A percentile compares a stretch with the other conserved stretches of the same genome.
These are phyloP conservation scores for Rallus crepitans DNA, from an alignment of 2,797 vertebrate species.

Conservation along the genomic window DNA sequence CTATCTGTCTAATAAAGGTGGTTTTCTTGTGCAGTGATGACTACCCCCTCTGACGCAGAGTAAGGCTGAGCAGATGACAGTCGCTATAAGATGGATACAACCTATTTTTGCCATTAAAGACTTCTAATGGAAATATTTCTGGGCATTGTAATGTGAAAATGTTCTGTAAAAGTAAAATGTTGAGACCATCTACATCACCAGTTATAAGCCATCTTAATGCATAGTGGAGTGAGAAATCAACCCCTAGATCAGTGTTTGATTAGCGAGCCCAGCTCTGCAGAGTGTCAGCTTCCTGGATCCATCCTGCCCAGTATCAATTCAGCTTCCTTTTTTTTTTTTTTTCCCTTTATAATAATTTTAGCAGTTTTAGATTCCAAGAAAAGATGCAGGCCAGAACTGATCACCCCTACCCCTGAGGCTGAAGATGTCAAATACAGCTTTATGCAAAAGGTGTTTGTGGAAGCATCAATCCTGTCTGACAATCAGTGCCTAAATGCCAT, in stretches of 20 bases:
- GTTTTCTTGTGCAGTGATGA: not conserved
- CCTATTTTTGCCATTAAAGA: not conserved
- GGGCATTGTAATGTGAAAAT: not conserved
- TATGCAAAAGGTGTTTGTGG: not conserved
- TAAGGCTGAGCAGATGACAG: not conserved
- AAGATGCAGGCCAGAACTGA: not conserved
- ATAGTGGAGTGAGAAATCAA: not conserved
- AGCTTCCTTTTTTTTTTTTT: too few relatives aligned
- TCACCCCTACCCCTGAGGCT: not conserved
- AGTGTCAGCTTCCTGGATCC: not conserved
- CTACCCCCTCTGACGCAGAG: not conserved
- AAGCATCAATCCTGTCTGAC: not conserved
- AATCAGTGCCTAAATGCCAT: not conserved
- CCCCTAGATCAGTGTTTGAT: not conserved
- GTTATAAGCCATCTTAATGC: not conserved
- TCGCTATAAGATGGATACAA: not conserved
- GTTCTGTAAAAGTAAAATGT: not conserved
- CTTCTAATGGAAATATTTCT: not conserved
- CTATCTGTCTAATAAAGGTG: not conserved
- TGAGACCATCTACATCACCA: not conserved
- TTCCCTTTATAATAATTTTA: not conserved
- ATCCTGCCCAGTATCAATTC: not conserved
- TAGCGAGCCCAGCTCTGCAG: not conserved
- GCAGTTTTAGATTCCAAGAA: not conserved
- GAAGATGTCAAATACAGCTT: not conserved